Evolutionary conservation across 2,113 vertebrate species (phyloP).

Genomic region (Tetrao urogallus): DNA sequence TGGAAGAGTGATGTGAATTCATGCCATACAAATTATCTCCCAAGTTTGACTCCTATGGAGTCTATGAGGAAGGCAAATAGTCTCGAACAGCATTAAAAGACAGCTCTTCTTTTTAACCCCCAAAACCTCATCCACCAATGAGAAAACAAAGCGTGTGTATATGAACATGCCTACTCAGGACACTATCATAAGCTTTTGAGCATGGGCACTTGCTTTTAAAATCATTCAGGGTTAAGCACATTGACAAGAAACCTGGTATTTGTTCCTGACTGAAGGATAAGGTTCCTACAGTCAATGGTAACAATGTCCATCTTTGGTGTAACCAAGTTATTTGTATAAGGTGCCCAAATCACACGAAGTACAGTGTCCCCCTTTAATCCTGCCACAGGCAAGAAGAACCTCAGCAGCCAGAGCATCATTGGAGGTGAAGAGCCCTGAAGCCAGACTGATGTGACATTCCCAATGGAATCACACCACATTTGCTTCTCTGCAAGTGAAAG

Average conservation of each 20-base stretch:
- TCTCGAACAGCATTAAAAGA: not conserved
- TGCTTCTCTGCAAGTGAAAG: not conserved
- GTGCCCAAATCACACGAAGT: not conserved
- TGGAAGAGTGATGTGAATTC: not conserved
- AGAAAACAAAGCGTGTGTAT: not conserved
- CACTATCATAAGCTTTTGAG: not conserved
- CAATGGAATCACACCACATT: not conserved
- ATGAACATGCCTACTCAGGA: not conserved
- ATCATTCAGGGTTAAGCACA: not conserved
- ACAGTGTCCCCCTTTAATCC: not conserved
- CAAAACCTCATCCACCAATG: fast-evolving
- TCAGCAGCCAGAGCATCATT: not conserved
- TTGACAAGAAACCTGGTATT: not conserved
- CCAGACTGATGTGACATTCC: not conserved
- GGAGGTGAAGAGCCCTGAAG: not conserved
- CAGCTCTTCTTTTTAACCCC: not conserved
- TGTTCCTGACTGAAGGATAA: not conserved
- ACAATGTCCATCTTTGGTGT: not conserved
- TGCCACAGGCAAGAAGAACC: not conserved
- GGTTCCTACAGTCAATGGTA: not conserved
- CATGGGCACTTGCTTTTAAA: not conserved
- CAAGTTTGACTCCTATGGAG: not conserved
- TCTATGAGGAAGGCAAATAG: not conserved
- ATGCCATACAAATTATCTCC: not conserved
- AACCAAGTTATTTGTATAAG: not conserved